Evolutionary conservation across 2,888 invertebrate genomes (phyloP).

Genomic region (Helobdella robusta): DNA sequence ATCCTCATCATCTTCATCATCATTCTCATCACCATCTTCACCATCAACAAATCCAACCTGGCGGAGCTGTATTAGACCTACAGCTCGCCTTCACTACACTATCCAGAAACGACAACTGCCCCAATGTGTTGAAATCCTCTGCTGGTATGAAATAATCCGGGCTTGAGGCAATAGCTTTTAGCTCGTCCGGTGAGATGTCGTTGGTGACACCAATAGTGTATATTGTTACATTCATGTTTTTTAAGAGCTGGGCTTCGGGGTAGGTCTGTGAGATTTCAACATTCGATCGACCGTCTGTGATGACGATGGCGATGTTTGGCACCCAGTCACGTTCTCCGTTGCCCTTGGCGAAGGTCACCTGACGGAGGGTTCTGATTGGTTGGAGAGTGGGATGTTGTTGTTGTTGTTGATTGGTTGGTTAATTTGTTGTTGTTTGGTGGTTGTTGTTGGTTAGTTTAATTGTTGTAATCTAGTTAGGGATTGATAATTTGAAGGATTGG

Average conservation of each 20-base stretch:
- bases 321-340: constrained; percentile 24
- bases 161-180: constrained; percentile 12
- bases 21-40: no score
- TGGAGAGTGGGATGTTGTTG: no score
- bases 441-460: no score
- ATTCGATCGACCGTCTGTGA: constrained; percentile 29
- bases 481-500: no score
- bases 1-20: no score
- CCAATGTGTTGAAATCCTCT: not conserved
- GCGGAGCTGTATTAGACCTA: not conserved
- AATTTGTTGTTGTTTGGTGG: no score
- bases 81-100: not conserved
- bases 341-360: constrained; percentile 11
- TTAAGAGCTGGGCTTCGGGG: constrained; percentile 15
- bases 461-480: no score
- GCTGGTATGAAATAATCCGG: constrained; percentile 2
- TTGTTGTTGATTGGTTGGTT: no score
- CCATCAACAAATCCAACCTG: constrained; percentile 5
- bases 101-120: constrained; percentile 6
- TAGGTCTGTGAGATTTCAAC: constrained; percentile 15
- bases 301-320: constrained; percentile 27
- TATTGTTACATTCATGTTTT: constrained; percentile 5
- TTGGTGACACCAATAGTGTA: constrained; percentile 24
- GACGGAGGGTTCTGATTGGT: constrained; percentile 13
- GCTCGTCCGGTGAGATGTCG: not conserved